Percentiles rank a stretch among this genome's conserved stretches.
These are phyloP conservation scores for Machaerirhynchus nigripectus DNA, from an alignment of 2,113 vertebrate genomes.

Conservation along the genomic window DNA sequence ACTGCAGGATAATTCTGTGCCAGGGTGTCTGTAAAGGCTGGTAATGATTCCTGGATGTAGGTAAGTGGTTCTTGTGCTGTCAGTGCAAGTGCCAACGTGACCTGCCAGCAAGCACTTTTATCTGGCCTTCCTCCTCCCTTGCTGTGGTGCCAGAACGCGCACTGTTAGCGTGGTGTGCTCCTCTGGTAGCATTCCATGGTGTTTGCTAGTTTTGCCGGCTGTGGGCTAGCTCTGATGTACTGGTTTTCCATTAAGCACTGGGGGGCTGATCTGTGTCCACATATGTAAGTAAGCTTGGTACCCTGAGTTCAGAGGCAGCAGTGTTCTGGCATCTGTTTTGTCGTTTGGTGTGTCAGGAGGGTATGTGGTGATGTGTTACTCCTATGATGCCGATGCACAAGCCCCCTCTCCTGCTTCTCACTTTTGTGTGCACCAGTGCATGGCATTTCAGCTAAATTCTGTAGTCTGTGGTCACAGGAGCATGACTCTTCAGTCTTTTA, in stretches of 20 bases:
- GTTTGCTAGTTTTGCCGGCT: background rate
- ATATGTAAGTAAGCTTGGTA: fast-evolving
- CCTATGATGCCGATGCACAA: background rate
- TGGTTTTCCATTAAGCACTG: background rate
- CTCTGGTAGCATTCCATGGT: background rate
- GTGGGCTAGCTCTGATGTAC: background rate
- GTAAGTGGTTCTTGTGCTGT: background rate
- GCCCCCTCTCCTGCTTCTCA: background rate
- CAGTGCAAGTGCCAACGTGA: background rate
- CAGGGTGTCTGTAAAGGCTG: background rate
- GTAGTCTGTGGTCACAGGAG: background rate
- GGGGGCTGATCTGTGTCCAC: background rate
- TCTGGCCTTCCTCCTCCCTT: background rate
- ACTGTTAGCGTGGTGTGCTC: fast-evolving
- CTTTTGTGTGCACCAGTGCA: background rate
- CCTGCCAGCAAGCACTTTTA: background rate
- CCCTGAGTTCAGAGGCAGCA: background rate
- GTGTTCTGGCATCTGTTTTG: background rate
- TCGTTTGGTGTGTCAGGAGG: background rate
- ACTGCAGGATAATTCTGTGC: background rate
- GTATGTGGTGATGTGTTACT: background rate
- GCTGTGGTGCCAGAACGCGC: fast-evolving
- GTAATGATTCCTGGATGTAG: background rate
- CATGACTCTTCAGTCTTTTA: background rate
- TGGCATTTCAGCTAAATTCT: background rate